Base-by-base conservation (phyloP, 2,888 invertebrate genomes). In the Drosophila hamatofila region DNA sequence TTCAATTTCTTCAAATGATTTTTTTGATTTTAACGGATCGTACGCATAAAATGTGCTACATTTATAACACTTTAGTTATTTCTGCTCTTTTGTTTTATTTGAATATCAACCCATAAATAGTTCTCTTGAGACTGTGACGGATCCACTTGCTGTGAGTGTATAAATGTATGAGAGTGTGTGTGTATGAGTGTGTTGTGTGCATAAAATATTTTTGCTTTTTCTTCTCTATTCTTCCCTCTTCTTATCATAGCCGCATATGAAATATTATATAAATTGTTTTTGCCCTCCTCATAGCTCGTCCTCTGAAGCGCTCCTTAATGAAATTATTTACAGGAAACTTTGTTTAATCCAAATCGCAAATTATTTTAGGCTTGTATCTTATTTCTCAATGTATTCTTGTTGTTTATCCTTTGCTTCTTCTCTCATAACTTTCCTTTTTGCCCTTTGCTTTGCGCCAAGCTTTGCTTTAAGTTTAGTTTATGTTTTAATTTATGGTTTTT, bases 81-180 rank as follows among this genome's bases (percentile, higher is more conserved):
- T 42, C 57, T 46, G 30, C n/a, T 23, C 41, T 51, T 21, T 21
- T 25, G 16, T 21, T 58, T 21, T 48, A 33, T 33, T 46, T n/a
- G n/a, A 39, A 39, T n/a, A 46, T 39, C 54, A 49, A 65, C 56
- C 49, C 65, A 42, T 58, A 58, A 54, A 41, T 59, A 59, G 59
- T 41, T 49, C 46, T 61, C 33, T 54, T 23, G 46, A 71, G 52
- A 75, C 72, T 87, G 84, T 81, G 88, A 85, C 85, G 89, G 85
- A 69, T 80, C 72, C 85, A 72, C 89, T 87, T 87, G 68, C 77
- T 74, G 67, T 77, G n/a, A n/a, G 72, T 73, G 35, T 58, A 6
- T 35, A 11, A 58, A 9, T 62, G 21, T 69, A 52, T 74, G 35
- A 63, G 18, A 66, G 25, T 68, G 41, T 33, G 21, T 23, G 44